Base-by-base conservation (phyloP, 2,797 vertebrate species). In the Carapus acus region DNA sequence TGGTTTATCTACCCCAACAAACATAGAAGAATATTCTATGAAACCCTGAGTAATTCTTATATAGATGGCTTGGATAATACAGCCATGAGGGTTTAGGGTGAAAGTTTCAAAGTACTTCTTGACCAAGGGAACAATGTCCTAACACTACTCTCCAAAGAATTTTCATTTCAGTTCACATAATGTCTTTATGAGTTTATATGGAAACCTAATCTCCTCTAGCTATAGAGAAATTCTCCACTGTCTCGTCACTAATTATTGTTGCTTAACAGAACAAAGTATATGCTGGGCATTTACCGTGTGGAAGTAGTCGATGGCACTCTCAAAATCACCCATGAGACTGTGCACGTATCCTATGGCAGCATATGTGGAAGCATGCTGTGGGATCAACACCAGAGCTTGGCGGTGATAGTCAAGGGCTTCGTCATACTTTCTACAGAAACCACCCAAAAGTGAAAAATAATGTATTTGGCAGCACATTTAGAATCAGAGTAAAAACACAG, bases 301-400 rank as follows among this genome's bases (percentile, higher is more conserved):
- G 83, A 99, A 99, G 80, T 97, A 99, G 88, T 99, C 96, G 13
- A 99, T 96, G 4, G 96, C 94, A 0, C 92, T 97, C 82, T 99
- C 96, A 56, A 99, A 98, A 76, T 96, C 94, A 21, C 96, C 95
- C 94, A 94, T 99, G 29, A 99, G 90, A 79, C 94, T 98, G 58
- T 98, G 93, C 21, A 98, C 94, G 8, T 98, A 99, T 68, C 96
- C 96, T 37, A 99, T 97, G 51, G 96, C 91, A 11, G 96, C 90
- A 37, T 98, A 99, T 19, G 96, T 99, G n/a, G 96, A 98, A 2
- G 96, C 94, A 2, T 98, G 94, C 54, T 99, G 96, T 45, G 96
- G 96, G 62, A 98, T 98, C 1, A 99, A 68, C 38, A 99, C 96
- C 49, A 99, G 82, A 0, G 96, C 96, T 80, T 99, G 96, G 1